Base-by-base conservation (phyloP, 92 coral and sea anemone genomes). In the Epizoanthus scotinus region DNA sequence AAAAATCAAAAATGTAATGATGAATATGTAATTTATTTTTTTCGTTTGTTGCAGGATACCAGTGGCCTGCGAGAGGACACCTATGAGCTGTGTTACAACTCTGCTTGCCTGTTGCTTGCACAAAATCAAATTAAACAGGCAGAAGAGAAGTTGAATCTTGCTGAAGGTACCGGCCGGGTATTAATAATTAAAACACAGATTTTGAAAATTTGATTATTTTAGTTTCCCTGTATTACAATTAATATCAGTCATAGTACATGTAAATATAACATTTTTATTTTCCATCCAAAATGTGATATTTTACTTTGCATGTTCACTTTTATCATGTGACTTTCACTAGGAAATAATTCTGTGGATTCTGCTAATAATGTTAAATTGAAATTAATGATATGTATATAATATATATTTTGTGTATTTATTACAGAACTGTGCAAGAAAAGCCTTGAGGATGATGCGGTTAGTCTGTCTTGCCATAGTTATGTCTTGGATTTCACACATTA, bases 91-190 rank as follows among this genome's bases (percentile, higher is more conserved):
- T 93, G 99, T 70, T 96, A 96, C 87, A 96, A 96, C 63, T 84
- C 99, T 19, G 98, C 99, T 24, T 96, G 99, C 82, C 81, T 96
- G 67, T 87, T 88, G 17, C 80, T 96, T 50, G 99, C 98, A 5
- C 79, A 89, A 44, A 90, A 92, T 82, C 91, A 96, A 57, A 63
- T 89, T 62, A 79, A 91, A 61, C 50, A 72, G 20, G 99, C 99
- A 53, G 88, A 84, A 73, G 78, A 77, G 47, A 96, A 93, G 52
- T 88, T 96, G 56, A 84, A 71, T 27, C 90, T 66, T 77, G 99
- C 99, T 78, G 92, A 93, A 91, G 99, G 99, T 95, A 84, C 12
- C n/a, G n/a, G n/a, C n/a, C n/a, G n/a, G n/a, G n/a, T n/a, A n/a
- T n/a, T n/a, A n/a, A n/a, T n/a, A n/a, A n/a, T n/a, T n/a, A n/a